Evolutionary conservation across 2,797 vertebrate genomes (phyloP).

Genomic region (Babyrousa celebensis): DNA sequence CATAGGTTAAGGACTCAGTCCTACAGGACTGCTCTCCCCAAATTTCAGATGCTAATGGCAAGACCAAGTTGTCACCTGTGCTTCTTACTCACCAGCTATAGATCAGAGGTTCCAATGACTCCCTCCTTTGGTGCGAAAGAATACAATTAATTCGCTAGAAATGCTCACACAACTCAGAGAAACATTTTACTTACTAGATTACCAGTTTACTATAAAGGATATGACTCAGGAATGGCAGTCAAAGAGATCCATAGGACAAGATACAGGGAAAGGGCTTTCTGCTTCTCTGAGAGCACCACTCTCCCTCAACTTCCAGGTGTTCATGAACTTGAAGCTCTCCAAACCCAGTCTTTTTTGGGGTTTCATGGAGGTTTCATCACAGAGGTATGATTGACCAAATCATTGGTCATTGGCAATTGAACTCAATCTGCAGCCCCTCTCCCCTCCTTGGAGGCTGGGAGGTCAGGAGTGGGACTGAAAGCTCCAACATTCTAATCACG

Average conservation of each 20-base stretch:
- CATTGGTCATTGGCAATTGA: background rate
- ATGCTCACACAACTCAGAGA: background rate
- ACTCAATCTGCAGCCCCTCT: background rate
- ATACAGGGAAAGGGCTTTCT: background rate
- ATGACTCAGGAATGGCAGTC: background rate
- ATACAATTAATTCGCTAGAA: background rate
- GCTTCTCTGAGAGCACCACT: background rate
- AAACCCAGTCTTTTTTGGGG: background rate
- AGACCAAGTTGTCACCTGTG: background rate
- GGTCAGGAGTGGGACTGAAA: background rate
- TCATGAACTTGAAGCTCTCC: background rate
- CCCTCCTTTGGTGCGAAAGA: background rate
- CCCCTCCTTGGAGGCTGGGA: background rate
- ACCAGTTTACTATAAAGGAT: background rate
- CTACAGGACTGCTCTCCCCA: background rate
- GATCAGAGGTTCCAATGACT: background rate
- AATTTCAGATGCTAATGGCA: background rate
- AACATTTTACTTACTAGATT: background rate
- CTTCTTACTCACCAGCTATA: background rate
- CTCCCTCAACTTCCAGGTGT: background rate
- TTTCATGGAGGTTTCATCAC: background rate
- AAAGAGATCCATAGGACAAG: background rate
- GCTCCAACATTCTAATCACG: background rate
- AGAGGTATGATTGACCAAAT: background rate
- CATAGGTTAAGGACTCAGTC: background rate